Base-by-base conservation (phyloP, 2,113 vertebrate species). In the Sitta europaea region DNA sequence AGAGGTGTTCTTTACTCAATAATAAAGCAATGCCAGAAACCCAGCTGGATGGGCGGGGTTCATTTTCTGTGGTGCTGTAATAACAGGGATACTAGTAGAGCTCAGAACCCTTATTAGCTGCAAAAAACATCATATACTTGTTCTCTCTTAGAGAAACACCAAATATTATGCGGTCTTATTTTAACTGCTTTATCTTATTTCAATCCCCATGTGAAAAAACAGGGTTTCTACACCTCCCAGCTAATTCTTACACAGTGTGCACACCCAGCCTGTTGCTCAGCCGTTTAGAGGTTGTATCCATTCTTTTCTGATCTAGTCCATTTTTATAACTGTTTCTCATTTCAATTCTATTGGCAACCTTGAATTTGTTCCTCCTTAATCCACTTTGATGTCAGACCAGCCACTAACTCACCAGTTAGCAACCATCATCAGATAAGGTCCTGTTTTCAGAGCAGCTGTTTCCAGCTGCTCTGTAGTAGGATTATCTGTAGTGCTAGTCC, bases 41-140 rank as follows among this genome's bases (percentile, higher is more conserved):
- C 19, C 45, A 75, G 36, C 8, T 0, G 0, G 33, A 15, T 3
- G 5, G 14, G 36, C 0, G 0, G 58, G 12, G 43, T 33, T 63
- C 23, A 14, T 89, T 71, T 82, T 45, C 77, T 57, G 8, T 2
- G 1, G 11, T 42, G 21, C 11, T 78, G 10, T 54, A 90, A 70
- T 70, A 70, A 45, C 55, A 45, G 31, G 33, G 47, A 31, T 33
- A 47, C 27, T 10, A 14, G 19, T 22, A 43, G 50, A 66, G 33
- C 35, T 92, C 42, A 68, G 22, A 87, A 58, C 8, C 35, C 35
- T 88, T 65, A 70, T 17, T 55, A 80, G 50, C 50, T 83, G 29
- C 54, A 66, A 61, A 92, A 57, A 79, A 45, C 22, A 51, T 51
- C 47, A 67, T 1, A 1, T 61, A 19, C 19, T 42, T 79, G 20